A percentile compares a stretch with the other conserved stretches of the same genome.
phyloP scores from a whole-genome alignment of 2,888 invertebrate species.

The Hemistola chrysoprasaria region DNA sequence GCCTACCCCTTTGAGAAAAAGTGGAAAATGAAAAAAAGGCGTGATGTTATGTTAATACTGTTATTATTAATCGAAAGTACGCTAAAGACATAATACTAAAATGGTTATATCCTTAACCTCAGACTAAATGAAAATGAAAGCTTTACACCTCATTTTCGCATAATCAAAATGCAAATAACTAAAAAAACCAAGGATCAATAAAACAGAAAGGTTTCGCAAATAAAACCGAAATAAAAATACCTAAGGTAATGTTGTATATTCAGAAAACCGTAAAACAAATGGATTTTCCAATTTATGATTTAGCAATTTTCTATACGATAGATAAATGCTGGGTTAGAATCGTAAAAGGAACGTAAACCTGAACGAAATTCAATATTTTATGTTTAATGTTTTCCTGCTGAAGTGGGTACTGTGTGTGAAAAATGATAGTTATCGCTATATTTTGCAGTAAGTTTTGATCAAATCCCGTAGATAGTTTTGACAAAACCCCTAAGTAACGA shows the following conservation, averaged over 20 bases:
- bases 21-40: too few species aligned
- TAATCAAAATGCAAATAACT: not conserved
- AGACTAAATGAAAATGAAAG: not conserved
- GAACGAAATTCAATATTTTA: slow-evolving; percentile 33
- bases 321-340: slow-evolving; percentile 45
- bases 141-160: not conserved
- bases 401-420: slow-evolving; percentile 17
- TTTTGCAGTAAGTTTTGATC: slow-evolving; percentile 14
- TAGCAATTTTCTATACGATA: slow-evolving; percentile 52
- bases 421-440: slow-evolving; percentile 12
- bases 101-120: too few species aligned
- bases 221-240: slow-evolving; percentile 21
- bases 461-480: too few species aligned
- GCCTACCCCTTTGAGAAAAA: too few species aligned
- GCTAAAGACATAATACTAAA: too few species aligned
- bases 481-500: too few species aligned
- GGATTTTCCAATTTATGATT: slow-evolving; percentile 55
- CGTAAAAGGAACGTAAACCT: slow-evolving; percentile 53
- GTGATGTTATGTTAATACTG: too few species aligned
- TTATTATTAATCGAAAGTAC: too few species aligned
- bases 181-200: slow-evolving; percentile 7
- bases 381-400: slow-evolving; percentile 29
- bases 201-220: slow-evolving; percentile 14
- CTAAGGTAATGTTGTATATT: slow-evolving; percentile 24
- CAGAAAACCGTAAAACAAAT: slow-evolving; percentile 37